phyloP scores from a whole-genome alignment of 92 coral and sea anemone species.

The Porites rus region DNA sequence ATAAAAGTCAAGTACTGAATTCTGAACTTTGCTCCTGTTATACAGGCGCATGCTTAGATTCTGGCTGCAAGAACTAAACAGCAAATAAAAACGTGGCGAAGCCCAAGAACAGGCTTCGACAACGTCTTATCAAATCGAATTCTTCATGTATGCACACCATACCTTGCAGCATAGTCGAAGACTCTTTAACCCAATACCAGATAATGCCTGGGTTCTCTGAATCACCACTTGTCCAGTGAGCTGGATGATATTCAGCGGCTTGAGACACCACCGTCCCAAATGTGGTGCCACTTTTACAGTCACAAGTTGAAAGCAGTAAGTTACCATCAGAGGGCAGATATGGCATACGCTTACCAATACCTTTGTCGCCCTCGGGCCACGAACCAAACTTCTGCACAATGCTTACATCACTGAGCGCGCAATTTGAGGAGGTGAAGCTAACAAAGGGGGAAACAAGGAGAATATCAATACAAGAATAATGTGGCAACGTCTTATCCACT shows the following conservation, averaged over 20 bases:
- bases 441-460: constrained; percentile 12
- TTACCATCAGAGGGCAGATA: constrained; percentile 72
- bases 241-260: constrained; percentile 57
- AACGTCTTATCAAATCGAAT: too few relatives aligned
- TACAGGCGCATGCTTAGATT: too few relatives aligned
- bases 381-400: constrained; percentile 81
- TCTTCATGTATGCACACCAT: background rate
- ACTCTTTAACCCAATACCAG: constrained; percentile 98
- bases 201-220: constrained; percentile 83
- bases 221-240: constrained; percentile 85
- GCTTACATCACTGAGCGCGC: constrained; percentile 66
- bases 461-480: background rate
- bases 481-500: too few relatives aligned
- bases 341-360: constrained; percentile 88
- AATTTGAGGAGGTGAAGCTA: constrained; percentile 49
- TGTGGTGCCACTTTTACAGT: constrained; percentile 71
- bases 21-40: too few relatives aligned
- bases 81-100: too few relatives aligned
- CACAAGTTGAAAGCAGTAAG: constrained; percentile 85
- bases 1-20: too few relatives aligned
- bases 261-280: constrained; percentile 84
- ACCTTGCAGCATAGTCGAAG: constrained; percentile 84
- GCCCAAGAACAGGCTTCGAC: too few relatives aligned
- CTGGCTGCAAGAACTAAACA: too few relatives aligned
- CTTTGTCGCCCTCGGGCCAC: constrained; percentile 84